phyloP scores from a whole-genome alignment of 2,113 vertebrate species.

The Ginglymostoma cirratum region DNA sequence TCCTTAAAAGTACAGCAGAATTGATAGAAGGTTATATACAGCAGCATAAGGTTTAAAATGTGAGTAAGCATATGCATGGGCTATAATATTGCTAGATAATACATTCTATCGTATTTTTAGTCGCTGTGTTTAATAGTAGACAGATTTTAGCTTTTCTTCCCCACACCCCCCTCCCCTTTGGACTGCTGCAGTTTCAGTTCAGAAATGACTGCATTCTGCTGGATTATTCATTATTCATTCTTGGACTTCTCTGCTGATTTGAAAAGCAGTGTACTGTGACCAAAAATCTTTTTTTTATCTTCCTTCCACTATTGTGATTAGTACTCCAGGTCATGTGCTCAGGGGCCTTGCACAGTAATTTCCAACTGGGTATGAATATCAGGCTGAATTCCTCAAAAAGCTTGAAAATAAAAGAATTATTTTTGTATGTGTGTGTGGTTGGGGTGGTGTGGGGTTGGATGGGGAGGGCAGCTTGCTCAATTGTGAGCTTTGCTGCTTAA shows the following conservation, averaged over 20 bases:
- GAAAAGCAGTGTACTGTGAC: slow-evolving; percentile 33
- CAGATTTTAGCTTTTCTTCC: not conserved
- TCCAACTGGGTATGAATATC: not conserved
- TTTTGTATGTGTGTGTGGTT: not conserved
- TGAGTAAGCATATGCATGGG: slow-evolving; percentile 1
- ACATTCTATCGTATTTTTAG: not conserved
- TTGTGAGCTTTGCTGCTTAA: not conserved
- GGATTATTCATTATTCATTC: slow-evolving; percentile 35
- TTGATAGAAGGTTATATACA: not conserved
- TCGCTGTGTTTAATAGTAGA: not conserved
- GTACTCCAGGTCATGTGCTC: slow-evolving; percentile 31
- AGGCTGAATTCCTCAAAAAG: not conserved
- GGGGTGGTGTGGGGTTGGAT: not conserved
- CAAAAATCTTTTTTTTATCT: slow-evolving; percentile 26
- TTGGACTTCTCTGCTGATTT: slow-evolving; percentile 33
- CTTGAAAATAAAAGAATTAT: not conserved
- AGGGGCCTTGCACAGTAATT: not conserved
- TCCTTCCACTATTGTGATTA: slow-evolving; percentile 29
- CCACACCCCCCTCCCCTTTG: not conserved
- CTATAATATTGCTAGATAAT: not conserved
- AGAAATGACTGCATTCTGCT: slow-evolving; percentile 22
- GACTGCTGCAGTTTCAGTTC: not conserved
- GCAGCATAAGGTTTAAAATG: not conserved
- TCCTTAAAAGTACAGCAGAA: not conserved
- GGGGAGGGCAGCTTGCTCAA: not conserved